A percentile compares a stretch with the other conserved stretches of the same genome.
phyloP scores from a whole-genome alignment of 2,113 vertebrate species.

The Echinops telfairi region DNA sequence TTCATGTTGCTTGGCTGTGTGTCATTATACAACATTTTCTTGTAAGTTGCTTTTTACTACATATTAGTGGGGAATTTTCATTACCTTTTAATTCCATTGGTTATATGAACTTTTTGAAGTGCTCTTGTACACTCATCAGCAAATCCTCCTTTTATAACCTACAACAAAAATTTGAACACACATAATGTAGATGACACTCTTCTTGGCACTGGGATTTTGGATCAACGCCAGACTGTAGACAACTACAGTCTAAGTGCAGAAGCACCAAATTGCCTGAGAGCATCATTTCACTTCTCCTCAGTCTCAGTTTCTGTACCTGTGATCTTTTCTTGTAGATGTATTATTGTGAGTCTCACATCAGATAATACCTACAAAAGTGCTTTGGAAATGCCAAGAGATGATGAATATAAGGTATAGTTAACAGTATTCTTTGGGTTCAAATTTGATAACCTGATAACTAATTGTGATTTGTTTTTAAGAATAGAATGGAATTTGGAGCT shows the following conservation, averaged over 20 bases:
- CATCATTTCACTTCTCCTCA: conserved; percentile 11
- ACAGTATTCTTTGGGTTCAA: conserved; percentile 30
- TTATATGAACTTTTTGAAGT: too few species aligned
- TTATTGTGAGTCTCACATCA: conserved; percentile 46
- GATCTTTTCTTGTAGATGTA: conserved; percentile 21
- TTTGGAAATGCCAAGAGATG: conserved; percentile 21
- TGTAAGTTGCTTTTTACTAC: conserved; percentile 36
- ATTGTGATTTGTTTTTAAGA: conserved; percentile 38
- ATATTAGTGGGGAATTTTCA: background rate
- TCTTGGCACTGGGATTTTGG: background rate
- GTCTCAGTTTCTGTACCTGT: conserved; percentile 44
- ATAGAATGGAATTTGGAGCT: background rate
- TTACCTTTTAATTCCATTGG: too few species aligned
- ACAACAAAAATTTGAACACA: background rate
- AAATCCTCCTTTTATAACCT: background rate
- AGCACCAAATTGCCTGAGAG: background rate
- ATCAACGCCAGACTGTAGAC: background rate
- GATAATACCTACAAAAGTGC: conserved; percentile 29
- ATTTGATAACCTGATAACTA: conserved; percentile 49
- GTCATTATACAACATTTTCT: conserved; percentile 4
- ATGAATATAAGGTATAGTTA: conserved; percentile 9
- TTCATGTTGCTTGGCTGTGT: conserved; percentile 3
- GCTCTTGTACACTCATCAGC: background rate
- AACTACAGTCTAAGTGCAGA: background rate
- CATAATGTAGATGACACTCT: background rate